These are phyloP conservation scores for Pantherophis alleghaniensis DNA, from an alignment of 2,797 vertebrate species.

Conservation along the genomic window DNA sequence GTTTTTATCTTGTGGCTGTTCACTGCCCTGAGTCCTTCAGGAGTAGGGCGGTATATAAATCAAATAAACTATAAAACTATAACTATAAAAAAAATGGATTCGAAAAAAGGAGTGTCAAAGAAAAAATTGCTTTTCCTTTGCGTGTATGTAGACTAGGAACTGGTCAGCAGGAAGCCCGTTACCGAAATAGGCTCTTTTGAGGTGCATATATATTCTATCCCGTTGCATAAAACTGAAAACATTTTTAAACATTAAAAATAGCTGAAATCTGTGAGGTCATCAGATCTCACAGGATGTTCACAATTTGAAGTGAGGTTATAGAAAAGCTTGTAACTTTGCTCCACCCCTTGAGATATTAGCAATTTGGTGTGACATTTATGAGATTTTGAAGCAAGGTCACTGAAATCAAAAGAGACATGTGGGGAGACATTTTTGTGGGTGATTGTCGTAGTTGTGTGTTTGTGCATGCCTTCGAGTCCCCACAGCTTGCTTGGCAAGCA, in stretches of 20 bases:
- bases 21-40: no score
- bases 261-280: neutral
- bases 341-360: neutral
- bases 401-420: neutral
- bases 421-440: neutral
- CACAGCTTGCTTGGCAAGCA: neutral
- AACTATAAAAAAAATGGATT: neutral
- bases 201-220: neutral
- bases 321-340: neutral
- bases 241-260: neutral
- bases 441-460: neutral
- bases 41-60: no score
- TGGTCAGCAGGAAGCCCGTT: neutral
- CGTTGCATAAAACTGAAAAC: neutral
- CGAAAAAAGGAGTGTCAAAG: neutral
- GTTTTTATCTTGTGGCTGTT: no score
- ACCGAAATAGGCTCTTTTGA: neutral
- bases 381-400: neutral
- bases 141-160: neutral
- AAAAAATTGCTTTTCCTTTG: neutral
- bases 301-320: neutral
- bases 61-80: no score
- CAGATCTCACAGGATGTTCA: neutral
- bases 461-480: neutral
- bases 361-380: neutral